Conservation (phyloP, 1,140 invertebrate species). For the Octopus bimaculoides region DNA sequence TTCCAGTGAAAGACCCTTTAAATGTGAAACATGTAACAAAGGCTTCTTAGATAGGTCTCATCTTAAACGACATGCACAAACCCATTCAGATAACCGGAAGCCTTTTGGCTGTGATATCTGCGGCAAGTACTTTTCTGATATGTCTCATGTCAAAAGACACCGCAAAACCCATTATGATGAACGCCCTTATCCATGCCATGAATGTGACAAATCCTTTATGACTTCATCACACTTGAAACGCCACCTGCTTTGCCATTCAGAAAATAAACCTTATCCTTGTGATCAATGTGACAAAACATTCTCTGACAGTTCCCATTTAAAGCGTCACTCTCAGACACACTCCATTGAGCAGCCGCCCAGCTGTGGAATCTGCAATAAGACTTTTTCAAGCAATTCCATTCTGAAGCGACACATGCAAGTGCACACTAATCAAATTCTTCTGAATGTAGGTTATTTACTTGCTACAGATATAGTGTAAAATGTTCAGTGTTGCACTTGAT, state of each 20-base stretch:
- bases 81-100: constrained; percentile 32
- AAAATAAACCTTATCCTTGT: constrained; percentile 24
- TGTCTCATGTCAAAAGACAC: constrained; percentile 22
- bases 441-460: not conserved
- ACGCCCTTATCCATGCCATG: constrained; percentile 32
- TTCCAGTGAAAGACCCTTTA: constrained; percentile 84
- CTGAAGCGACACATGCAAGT: constrained; percentile 79
- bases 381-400: constrained; percentile 15
- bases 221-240: constrained; percentile 20
- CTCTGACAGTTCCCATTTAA: constrained; percentile 56
- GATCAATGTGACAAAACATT: constrained; percentile 80
- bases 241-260: constrained; percentile 35
- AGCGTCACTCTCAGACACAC: constrained; percentile 18
- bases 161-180: constrained; percentile 33
- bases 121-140: constrained; percentile 20
- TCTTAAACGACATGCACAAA: constrained; percentile 24
- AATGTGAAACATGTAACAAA: constrained; percentile 84
- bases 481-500: too few species aligned
- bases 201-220: constrained; percentile 43
- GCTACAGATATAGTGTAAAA: not conserved
- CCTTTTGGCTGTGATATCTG: constrained; percentile 27
- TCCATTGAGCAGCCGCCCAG: constrained; percentile 16
- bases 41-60: constrained; percentile 68
- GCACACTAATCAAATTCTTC: constrained; percentile 65
- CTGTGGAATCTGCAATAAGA: constrained; percentile 6